Evolutionary conservation across 2,113 vertebrate species (phyloP).

Genomic region (Haemorhous mexicanus): DNA sequence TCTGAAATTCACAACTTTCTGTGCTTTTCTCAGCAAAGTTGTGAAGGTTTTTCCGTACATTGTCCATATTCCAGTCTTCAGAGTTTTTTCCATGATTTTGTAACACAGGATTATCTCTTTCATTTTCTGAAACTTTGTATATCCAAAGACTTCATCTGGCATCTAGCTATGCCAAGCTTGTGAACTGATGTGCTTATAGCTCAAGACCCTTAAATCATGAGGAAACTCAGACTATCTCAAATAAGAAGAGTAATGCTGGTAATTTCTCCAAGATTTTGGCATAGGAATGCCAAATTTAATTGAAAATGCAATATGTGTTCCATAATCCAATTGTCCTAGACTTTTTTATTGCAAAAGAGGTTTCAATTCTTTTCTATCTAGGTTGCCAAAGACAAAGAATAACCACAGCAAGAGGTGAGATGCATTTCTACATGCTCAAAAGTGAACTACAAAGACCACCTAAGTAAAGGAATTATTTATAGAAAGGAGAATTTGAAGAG

Average conservation of each 20-base stretch:
- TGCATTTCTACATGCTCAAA: not conserved
- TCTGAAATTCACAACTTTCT: not conserved
- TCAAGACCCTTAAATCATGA: not conserved
- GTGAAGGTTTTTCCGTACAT: not conserved
- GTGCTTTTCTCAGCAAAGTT: not conserved
- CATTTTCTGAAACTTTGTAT: not conserved
- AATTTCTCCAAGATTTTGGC: not conserved
- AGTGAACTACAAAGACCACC: conserved; percentile 42
- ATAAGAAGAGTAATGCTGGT: not conserved
- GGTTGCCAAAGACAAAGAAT: not conserved
- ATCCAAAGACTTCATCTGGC: not conserved
- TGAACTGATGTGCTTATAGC: not conserved
- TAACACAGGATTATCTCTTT: not conserved
- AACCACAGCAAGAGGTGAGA: not conserved
- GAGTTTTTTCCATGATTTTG: not conserved
- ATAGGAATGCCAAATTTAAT: not conserved
- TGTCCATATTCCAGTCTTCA: not conserved
- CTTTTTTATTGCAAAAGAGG: not conserved
- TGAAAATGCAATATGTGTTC: not conserved
- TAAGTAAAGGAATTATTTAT: conserved; percentile 69
- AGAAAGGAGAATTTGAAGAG: conserved; percentile 60
- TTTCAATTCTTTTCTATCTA: not conserved
- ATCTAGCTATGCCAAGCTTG: not conserved
- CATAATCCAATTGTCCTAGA: not conserved
- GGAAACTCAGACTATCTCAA: not conserved